Evolutionary conservation across 1,140 invertebrate species (phyloP).

Genomic region (Musca vetustissima): DNA sequence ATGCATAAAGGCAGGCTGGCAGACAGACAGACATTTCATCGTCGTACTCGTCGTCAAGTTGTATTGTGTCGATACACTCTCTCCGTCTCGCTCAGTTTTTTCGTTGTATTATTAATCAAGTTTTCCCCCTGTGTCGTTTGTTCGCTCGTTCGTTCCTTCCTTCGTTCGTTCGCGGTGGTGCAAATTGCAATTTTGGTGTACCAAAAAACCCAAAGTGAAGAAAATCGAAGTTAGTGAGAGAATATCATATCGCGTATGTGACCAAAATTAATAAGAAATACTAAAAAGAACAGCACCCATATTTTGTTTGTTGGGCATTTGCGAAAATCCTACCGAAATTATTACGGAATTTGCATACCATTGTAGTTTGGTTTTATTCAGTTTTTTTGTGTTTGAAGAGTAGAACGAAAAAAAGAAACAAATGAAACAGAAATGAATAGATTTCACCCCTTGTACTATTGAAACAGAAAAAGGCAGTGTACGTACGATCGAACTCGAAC

Average conservation of each 20-base stretch:
- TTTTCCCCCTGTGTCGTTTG: conserved; percentile 18
- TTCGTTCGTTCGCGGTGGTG: conserved; percentile 44
- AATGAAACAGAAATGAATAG: not conserved
- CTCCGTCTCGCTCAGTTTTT: conserved; percentile 16
- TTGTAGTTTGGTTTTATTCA: too few relatives aligned
- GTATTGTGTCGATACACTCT: not conserved
- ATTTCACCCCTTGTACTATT: conserved; percentile 11
- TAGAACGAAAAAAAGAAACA: not conserved
- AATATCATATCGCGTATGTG: conserved; percentile 2
- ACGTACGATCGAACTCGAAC: conserved; percentile 17
- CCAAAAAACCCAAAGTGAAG: conserved; percentile 49
- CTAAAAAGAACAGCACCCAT: too few relatives aligned
- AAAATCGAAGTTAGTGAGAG: conserved; percentile 21
- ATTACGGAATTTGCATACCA: too few relatives aligned
- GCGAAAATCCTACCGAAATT: too few relatives aligned
- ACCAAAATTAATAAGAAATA: too few relatives aligned
- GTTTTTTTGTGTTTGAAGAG: too few relatives aligned
- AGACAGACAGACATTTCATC: too few relatives aligned
- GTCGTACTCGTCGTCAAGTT: not conserved
- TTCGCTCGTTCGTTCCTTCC: too few relatives aligned
- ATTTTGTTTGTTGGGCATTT: too few relatives aligned
- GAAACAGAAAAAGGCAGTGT: not conserved
- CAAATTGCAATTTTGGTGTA: conserved; percentile 56
- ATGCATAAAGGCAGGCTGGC: too few relatives aligned
- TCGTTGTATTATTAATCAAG: conserved; percentile 27